phyloP scores from a whole-genome alignment of 2,113 vertebrate species.

The Machaerirhynchus nigripectus region DNA sequence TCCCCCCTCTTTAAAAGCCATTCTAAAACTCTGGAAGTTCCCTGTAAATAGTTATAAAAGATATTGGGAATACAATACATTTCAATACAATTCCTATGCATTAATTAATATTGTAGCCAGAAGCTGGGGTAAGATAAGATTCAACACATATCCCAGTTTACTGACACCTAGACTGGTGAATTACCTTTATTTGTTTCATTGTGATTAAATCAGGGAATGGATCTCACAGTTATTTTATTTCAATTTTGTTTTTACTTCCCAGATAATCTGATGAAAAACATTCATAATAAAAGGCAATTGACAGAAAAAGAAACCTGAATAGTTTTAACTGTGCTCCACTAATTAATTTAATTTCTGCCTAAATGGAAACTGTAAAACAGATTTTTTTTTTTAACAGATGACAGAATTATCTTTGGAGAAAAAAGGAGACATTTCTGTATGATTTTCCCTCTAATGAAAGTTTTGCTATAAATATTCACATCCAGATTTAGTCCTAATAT shows the following conservation, averaged over 20 bases:
- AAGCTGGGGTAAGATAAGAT: not conserved
- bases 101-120: not conserved
- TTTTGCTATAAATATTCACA: not conserved
- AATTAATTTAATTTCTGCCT: not conserved
- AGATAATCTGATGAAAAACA: not conserved
- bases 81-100: not conserved
- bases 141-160: not conserved
- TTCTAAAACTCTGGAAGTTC: not conserved
- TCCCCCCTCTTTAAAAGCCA: not conserved
- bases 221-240: not conserved
- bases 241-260: not conserved
- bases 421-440: rapidly evolving
- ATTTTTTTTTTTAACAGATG: not conserved
- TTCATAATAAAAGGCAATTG: not conserved
- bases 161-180: not conserved
- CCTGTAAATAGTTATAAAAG: not conserved
- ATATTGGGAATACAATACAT: not conserved
- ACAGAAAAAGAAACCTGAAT: not conserved
- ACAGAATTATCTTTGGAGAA: not conserved
- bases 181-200: not conserved
- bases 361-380: not conserved
- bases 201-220: not conserved
- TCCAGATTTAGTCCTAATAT: not conserved
- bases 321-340: not conserved
- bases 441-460: not conserved